phyloP scores from a whole-genome alignment of 2,888 invertebrate genomes.

The Petrolisthes manimaculis region DNA sequence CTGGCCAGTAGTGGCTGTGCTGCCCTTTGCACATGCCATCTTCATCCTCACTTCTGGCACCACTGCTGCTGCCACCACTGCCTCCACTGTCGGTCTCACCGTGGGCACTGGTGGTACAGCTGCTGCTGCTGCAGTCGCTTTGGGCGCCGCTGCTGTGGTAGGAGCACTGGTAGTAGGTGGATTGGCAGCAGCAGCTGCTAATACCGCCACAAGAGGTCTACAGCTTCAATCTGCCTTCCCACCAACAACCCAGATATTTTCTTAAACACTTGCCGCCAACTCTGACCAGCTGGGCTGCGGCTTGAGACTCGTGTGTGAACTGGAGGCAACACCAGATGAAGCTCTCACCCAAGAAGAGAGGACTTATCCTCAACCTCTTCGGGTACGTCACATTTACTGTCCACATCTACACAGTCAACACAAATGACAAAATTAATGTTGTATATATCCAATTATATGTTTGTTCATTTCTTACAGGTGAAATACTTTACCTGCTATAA shows the following conservation, averaged over 20 bases:
- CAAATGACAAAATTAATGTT: slow-evolving; percentile 9
- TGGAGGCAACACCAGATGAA: slow-evolving; percentile 56
- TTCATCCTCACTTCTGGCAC: slow-evolving; percentile 24
- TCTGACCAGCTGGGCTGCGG: slow-evolving; percentile 64
- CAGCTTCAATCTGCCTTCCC: slow-evolving; percentile 25
- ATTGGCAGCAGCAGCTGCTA: slow-evolving; percentile 9
- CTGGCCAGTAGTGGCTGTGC: slow-evolving; percentile 8
- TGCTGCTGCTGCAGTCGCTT: neutral
- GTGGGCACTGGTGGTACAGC: neutral
- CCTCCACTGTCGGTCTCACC: neutral
- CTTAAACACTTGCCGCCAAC: slow-evolving; percentile 39
- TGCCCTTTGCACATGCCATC: slow-evolving; percentile 29
- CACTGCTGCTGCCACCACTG: slow-evolving; percentile 17
- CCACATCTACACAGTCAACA: neutral
- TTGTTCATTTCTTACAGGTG: neutral
- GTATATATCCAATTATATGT: neutral
- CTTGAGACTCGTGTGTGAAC: slow-evolving; percentile 60
- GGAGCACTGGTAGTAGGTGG: slow-evolving; percentile 39
- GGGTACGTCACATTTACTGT: slow-evolving; percentile 41
- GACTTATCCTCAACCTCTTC: slow-evolving; percentile 60
- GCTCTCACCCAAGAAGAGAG: slow-evolving; percentile 55
- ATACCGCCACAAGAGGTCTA: slow-evolving; percentile 19
- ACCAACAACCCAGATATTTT: slow-evolving; percentile 30
- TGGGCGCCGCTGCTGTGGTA: slow-evolving; percentile 5
- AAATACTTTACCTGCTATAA: neutral